Evolutionary conservation across 1,140 invertebrate genomes (phyloP).

Genomic region (Gryon sp.): DNA sequence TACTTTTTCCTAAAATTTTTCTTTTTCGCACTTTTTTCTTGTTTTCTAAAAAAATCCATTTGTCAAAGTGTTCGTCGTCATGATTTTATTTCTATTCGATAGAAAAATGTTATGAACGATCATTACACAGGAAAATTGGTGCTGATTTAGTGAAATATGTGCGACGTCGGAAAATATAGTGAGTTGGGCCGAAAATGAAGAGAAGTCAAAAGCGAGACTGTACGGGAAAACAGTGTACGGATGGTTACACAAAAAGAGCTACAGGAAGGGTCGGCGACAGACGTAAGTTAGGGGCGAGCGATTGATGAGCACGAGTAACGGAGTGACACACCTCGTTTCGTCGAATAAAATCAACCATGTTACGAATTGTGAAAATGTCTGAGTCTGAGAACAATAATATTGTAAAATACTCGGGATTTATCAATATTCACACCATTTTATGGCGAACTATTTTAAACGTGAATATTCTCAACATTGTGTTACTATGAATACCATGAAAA

Average conservation of each 20-base stretch:
- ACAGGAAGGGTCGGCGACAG: slow-evolving; percentile 42
- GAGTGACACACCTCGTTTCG: slow-evolving; percentile 52
- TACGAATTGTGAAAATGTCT: slow-evolving; percentile 64
- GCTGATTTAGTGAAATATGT: slow-evolving; percentile 45
- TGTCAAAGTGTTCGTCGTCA: neutral
- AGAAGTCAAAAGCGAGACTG: slow-evolving; percentile 36
- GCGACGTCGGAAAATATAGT: slow-evolving; percentile 17
- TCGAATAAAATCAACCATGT: slow-evolving; percentile 62
- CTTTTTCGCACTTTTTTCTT: too few relatives aligned
- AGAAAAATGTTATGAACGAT: slow-evolving; percentile 25
- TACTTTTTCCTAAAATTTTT: too few relatives aligned
- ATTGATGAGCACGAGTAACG: slow-evolving; percentile 39
- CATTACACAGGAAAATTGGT: slow-evolving; percentile 39
- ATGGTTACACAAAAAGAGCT: slow-evolving; percentile 53
- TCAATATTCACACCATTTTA: slow-evolving; percentile 43
- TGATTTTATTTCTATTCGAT: slow-evolving; percentile 39
- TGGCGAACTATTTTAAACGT: slow-evolving; percentile 44
- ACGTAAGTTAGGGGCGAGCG: slow-evolving; percentile 45
- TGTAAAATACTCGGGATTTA: slow-evolving; percentile 51
- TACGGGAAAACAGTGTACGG: slow-evolving; percentile 51
- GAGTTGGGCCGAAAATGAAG: slow-evolving; percentile 42
- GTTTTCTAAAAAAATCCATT: too few relatives aligned
- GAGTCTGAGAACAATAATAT: slow-evolving; percentile 51
- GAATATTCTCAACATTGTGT: slow-evolving; percentile 50
- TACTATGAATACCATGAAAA: too few relatives aligned